Base-by-base conservation (phyloP, 2,888 invertebrate species). In the Ophraella communa region DNA sequence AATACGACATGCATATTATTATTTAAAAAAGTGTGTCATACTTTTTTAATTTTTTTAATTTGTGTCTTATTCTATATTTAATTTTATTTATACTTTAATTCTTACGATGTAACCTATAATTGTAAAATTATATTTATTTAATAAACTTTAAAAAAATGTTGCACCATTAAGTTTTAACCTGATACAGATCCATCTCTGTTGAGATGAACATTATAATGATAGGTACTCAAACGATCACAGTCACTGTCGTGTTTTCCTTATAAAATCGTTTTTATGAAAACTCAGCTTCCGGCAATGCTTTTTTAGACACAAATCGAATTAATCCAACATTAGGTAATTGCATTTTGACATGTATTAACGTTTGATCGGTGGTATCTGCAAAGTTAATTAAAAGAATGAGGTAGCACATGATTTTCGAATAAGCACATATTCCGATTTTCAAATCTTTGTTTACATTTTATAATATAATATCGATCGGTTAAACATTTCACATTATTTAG, bases 251-350 rank as follows among this genome's bases (percentile, higher is more conserved):
- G 68, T 65, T 68, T 65, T 60, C 64, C 55, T 64, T 65, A 65
- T 68, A 68, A 68, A 65, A 65, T 61, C 61, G 64, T 68, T 68
- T 65, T 68, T 65, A 64, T 63, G 44, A 42, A 56, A 63, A 64
- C 54, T 33, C 52, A 39, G 59, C 62, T 64, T 58, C 23, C 64
- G 64, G 62, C 64, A 35, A 62, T 62, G 62, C 23, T 62, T 67
- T 67, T 67, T 64, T 23, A 39, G 44, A 42, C 8, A n/a, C 4
- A 27, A 59, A 59, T 49, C 62, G 58, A 62, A 67, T 66, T 64
- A 62, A 67, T 62, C 62, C 67, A 62, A 67, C 64, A 62, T 59
- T 56, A 61, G 64, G 58, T 64, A 62, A 67, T 67, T 64, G 64
- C 62, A 24, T 55, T 60, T 57, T 53, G 30, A 61, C 60, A 53